Evolutionary conservation across 2,888 invertebrate species (phyloP), one percentile per base, ranked within the genome.

Genomic region (Uloborus plumipes): DNA sequence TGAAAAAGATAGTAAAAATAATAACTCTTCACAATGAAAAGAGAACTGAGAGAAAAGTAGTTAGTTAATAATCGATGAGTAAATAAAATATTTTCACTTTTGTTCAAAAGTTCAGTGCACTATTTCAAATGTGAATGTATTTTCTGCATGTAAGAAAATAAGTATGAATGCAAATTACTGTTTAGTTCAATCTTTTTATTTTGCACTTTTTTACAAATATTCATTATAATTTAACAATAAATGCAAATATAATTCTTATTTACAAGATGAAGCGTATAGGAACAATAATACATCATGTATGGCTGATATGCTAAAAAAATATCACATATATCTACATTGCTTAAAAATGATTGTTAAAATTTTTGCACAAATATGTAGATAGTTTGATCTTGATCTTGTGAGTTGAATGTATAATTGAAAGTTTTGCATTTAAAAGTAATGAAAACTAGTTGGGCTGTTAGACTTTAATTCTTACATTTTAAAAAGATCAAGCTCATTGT

Each of bases 251-350:
- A 53, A 39, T 20, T 55, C 20, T 20, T 69, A 80, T 73, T 73
- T 73, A 73, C 73, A 73, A 55, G 26, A 69, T 70, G 58, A 73
- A 58, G 59, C 50, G 69, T 59, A 18, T 74, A 81, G 79, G 79
- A 80, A 80, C 79, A 80, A 73, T 69, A 67, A 49, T 53, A 55
- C 26, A 73, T 59, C 67, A 69, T 22, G 26, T 80, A 80, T 80
- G 79, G 79, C 79, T 69, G 69, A 77, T 65, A 53, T 66, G 49
- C 62, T 53, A 51, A 3, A 61, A 31, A 61, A 20, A 47, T 39
- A 39, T 39, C 39, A 50, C n/a, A 39, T 50, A 61, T 76, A 61
- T 76, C 51, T 61, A 49, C 59, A 67, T 31, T 9, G 9, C 39
- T 39, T 39, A 39, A 39, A 39, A 39, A 39, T 39, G 39, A 39